Evolutionary conservation across 1,140 invertebrate genomes (phyloP).

Genomic region (Myzus persicae): DNA sequence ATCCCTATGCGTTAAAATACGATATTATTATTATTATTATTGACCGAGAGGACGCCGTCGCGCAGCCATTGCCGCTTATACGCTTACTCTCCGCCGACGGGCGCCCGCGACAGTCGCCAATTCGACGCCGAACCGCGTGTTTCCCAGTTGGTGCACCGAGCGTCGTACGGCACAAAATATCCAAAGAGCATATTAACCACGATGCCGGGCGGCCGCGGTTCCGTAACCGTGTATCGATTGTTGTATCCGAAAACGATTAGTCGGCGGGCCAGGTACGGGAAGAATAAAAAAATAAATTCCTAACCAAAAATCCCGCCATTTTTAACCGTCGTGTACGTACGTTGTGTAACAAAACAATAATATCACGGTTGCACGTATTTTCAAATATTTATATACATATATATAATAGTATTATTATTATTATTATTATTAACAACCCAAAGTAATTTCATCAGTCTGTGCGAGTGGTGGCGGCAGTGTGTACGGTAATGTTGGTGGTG

Average conservation of each 20-base stretch:
- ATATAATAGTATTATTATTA: neutral
- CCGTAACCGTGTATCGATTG: constrained; percentile 1
- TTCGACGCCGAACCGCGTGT: constrained; percentile 14
- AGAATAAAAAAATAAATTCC: constrained; percentile 12
- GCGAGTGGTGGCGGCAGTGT: neutral
- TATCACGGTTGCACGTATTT: neutral
- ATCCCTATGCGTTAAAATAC: neutral
- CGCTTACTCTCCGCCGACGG: neutral
- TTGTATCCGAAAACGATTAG: neutral
- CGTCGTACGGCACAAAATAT: neutral
- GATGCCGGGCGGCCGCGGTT: neutral
- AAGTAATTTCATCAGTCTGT: neutral
- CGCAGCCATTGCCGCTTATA: neutral
- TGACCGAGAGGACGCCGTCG: constrained; percentile 14
- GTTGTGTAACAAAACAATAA: neutral
- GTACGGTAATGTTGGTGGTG: constrained; percentile 6
- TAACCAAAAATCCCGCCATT: constrained; percentile 26
- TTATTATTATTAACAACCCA: neutral
- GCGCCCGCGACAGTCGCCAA: constrained; percentile 35
- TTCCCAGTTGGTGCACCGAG: neutral
- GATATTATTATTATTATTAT: neutral
- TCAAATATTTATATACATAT: no score
- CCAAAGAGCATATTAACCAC: neutral
- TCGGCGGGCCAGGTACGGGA: neutral
- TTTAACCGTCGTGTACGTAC: neutral